A percentile compares a stretch with the other conserved stretches of the same genome.
Evolutionary conservation across 2,888 invertebrate genomes (phyloP).

Genomic region (Nymphalis polychloros): DNA sequence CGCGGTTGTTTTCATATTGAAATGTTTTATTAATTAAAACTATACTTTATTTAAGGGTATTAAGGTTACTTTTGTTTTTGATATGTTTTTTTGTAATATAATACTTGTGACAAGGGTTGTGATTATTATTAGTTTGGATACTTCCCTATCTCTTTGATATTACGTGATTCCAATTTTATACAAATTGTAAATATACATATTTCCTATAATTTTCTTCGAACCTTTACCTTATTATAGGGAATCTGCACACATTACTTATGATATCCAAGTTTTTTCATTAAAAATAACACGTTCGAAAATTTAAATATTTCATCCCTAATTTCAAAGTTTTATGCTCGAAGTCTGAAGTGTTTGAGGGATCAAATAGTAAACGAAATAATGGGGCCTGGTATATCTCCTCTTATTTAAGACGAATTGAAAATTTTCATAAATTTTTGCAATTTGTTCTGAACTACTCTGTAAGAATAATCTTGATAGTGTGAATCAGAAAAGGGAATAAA

Average conservation of each 20-base stretch:
- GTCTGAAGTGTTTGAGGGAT: no score
- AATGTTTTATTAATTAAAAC: not conserved
- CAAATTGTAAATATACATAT: conserved; percentile 18
- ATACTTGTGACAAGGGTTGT: conserved; percentile 23
- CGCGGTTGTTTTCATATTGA: not conserved
- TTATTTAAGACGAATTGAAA: no score
- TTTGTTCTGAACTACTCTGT: no score
- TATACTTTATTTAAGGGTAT: not conserved
- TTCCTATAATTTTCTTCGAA: conserved; percentile 11
- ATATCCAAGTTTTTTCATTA: not conserved
- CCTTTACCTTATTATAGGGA: conserved; percentile 13
- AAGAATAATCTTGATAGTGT: no score
- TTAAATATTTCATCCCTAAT: not conserved
- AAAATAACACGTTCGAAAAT: not conserved
- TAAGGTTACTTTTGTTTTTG: conserved; percentile 4
- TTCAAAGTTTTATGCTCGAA: no score
- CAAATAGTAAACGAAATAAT: no score
- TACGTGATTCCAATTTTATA: conserved; percentile 21
- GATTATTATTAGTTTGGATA: conserved; percentile 20
- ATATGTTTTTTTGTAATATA: not conserved
- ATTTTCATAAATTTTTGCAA: no score
- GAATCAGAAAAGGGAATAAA: no score
- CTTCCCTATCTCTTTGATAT: conserved; percentile 20
- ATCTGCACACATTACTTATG: not conserved
- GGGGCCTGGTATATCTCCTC: no score